Evolutionary conservation across 2,797 vertebrate species (phyloP), one percentile per base, ranked within the genome.

Genomic region (Sandelia bainsii): DNA sequence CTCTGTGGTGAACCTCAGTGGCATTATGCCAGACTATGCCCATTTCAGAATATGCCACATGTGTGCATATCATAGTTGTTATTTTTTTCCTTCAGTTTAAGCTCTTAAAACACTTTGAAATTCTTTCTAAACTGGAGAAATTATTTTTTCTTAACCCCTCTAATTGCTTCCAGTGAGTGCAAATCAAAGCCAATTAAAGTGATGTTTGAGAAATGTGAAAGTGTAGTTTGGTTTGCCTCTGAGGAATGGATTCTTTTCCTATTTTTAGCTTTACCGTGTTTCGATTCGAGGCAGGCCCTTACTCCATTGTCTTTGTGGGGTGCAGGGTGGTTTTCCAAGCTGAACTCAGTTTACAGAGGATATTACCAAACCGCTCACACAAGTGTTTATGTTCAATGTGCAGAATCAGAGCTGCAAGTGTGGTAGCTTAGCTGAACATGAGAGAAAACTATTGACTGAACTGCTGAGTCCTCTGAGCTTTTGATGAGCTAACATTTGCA

Each of bases 401-500:
- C 66, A 37, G 45, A 87, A 90, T 91, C 88, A 91, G 90, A 92
- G 88, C 32, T 1, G 62, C 52, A 13, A 79, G 77, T 65, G 72
- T 42, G 77, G 78, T 81, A 54, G 87, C 81, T 92, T 81, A 81
- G 87, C 77, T 48, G 82, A 87, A 89, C 82, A 77, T 71, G 88
- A 67, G 77, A 80, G 83, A 87, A 85, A 79, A 63, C 66, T 78
- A 85, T 91, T 77, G 89, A 91, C 91, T 82, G 80, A 83, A 79
- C 50, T 10, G 23, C 68, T 20, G 73, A 86, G 77, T 87, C 81
- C 69, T 69, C 70, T 69, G 79, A 87, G 86, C 83, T 69, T 87
- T 84, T 89, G 83, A 89, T 82, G 83, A 90, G 84, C 82, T 76
- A 88, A 91, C 89, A 81, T 90, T 91, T 83, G 69, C 81, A 72